Conservation (phyloP, 1,140 invertebrate species). For the Caenorhabditis brenneri region DNA sequence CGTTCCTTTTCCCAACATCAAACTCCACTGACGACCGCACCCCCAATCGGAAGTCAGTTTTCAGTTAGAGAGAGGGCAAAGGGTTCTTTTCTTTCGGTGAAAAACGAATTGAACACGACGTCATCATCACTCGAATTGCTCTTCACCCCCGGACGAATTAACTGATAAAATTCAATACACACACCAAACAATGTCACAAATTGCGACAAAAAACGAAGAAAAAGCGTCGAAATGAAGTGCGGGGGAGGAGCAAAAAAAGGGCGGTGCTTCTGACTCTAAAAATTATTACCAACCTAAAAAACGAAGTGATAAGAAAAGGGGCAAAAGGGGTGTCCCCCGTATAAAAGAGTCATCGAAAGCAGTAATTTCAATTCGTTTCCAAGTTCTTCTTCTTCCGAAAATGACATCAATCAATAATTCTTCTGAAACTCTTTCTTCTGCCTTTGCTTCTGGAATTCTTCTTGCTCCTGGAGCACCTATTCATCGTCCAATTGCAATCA, state of each 20-base stretch:
- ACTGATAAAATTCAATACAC: not conserved
- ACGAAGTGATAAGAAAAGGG: conserved; percentile 16
- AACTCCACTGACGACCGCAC: conserved; percentile 20
- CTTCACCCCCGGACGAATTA: too few species aligned
- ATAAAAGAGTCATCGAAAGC: not conserved
- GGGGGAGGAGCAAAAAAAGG: conserved; percentile 13
- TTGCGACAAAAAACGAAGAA: not conserved
- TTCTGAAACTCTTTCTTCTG: not conserved
- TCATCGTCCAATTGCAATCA: conserved; percentile 26
- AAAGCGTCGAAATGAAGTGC: conserved; percentile 16
- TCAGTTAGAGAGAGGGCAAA: not conserved
- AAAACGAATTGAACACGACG: not conserved
- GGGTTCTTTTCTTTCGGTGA: not conserved
- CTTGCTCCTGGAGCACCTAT: not conserved
- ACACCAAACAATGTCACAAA: conserved; percentile 25
- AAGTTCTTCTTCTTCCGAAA: not conserved
- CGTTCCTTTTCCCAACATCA: not conserved
- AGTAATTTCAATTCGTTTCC: not conserved
- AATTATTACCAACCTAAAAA: conserved; percentile 19
- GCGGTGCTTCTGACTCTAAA: conserved; percentile 12
- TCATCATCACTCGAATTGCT: not conserved
- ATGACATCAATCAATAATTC: conserved; percentile 7
- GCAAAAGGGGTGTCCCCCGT: not conserved
- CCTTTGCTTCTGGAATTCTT: not conserved
- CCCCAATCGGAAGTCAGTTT: conserved; percentile 21